A percentile compares a stretch with the other conserved stretches of the same genome.
These are phyloP conservation scores for Esperia sulphurella DNA, from an alignment of 2,888 invertebrate species.

Conservation along the genomic window DNA sequence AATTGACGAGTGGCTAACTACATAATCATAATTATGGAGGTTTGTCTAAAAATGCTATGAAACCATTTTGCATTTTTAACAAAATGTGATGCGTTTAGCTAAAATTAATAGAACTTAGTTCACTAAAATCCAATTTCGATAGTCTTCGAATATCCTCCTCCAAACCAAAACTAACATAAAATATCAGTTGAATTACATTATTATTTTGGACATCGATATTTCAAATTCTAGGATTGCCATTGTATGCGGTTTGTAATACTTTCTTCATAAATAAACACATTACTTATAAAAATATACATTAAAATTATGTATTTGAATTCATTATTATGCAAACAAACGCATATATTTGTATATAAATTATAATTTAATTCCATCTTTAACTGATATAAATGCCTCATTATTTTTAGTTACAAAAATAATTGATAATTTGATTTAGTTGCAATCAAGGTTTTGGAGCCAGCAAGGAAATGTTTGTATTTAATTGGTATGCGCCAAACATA, in stretches of 20 bases:
- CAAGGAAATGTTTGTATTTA: too few species aligned
- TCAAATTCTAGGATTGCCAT: conserved; percentile 40
- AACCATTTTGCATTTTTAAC: too few species aligned
- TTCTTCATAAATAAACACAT: conserved; percentile 63
- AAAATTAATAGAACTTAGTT: neutral
- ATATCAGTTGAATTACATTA: conserved; percentile 4
- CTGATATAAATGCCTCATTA: neutral
- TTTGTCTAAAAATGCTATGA: too few species aligned
- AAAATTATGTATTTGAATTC: conserved; percentile 45
- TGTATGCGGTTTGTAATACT: conserved; percentile 58
- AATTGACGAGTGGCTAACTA: too few species aligned
- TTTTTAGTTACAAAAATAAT: too few species aligned
- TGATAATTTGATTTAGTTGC: too few species aligned
- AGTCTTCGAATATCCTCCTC: neutral
- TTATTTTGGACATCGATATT: conserved; percentile 32
- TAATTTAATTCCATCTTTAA: neutral
- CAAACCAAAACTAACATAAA: neutral
- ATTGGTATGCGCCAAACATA: too few species aligned
- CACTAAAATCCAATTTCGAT: neutral
- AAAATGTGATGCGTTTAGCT: neutral
- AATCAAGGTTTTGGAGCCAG: too few species aligned
- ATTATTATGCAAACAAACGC: conserved; percentile 6
- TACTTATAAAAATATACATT: conserved; percentile 67
- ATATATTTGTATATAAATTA: neutral
- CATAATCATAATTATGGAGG: too few species aligned